Evolutionary conservation across 2,113 vertebrate species (phyloP), one percentile per base, ranked within the genome.

Genomic region (Burhinus bistriatus): DNA sequence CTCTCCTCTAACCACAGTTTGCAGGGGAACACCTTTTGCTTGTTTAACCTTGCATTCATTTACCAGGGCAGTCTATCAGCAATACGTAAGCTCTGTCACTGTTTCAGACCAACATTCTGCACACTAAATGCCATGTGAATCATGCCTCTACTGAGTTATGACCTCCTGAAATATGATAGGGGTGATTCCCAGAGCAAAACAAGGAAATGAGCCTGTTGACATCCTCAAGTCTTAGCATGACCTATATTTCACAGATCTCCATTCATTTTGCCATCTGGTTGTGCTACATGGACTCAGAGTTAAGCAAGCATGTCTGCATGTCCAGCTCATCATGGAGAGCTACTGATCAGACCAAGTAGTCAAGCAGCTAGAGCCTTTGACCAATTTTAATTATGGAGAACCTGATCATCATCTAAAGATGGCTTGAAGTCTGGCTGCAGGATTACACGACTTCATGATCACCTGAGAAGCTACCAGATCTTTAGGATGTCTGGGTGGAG

Each of bases 121-220:
- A 54, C 81, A 27, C 18, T 34, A 34, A 86, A 36, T 1, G 11
- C 76, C 29, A 36, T 6, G 42, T 44, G 72, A 87, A 89, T 64
- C 76, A 5, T 2, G 40, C 34, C 84, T 32, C n/a, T 9, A 4
- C 65, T 1, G 12, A 92, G 71, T 19, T 45, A 42, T 0, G 61
- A 84, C 52, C 96, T 94, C 90, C 83, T 5, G 77, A 82, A 92
- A 97, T 12, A 22, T 4, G 55, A 96, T 34, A 71, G 49, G 5
- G 20, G 83, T 34, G 77, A 96, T 95, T 78, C 96, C 94, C 86
- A 76, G 83, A 82, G 89, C 80, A 78, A 84, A 85, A 76, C 75
- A 92, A 82, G 92, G 89, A 75, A 82, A 78, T 4, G 27, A 92
- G 92, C 83, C 58, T 78, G 83, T 25, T 68, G 92, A 93, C 88